A percentile compares a stretch with the other conserved stretches of the same genome.
Evolutionary conservation across 2,888 invertebrate genomes (phyloP).

Genomic region (Colletes collaris): DNA sequence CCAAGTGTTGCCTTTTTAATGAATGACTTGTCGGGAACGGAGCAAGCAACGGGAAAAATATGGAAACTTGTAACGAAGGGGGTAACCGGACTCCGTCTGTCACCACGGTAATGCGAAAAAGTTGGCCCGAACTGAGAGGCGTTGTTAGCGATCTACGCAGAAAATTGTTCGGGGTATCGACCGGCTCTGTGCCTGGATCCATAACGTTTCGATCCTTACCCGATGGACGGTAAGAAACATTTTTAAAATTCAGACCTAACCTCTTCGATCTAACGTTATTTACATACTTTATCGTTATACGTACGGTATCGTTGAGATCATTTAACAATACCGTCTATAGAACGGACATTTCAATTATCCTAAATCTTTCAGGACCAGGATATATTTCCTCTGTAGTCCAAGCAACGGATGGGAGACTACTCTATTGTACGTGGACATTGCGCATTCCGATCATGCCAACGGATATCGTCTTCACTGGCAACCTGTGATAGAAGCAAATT

Average conservation of each 20-base stretch:
- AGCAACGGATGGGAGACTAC: slow-evolving; percentile 96
- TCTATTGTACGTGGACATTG: slow-evolving; percentile 93
- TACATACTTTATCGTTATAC: background rate
- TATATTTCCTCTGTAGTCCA: slow-evolving; percentile 95
- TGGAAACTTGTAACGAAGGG: slow-evolving; percentile 72
- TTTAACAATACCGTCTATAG: background rate
- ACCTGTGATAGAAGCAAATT: slow-evolving; percentile 91
- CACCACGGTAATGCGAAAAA: slow-evolving; percentile 74
- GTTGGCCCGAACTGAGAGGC: slow-evolving; percentile 92
- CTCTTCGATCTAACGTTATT: background rate
- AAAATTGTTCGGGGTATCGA: slow-evolving; percentile 90
- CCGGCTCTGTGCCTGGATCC: slow-evolving; percentile 90
- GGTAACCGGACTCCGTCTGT: slow-evolving; percentile 57
- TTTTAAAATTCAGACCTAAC: slow-evolving; percentile 26
- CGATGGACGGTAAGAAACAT: slow-evolving; percentile 85
- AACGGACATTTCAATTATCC: background rate
- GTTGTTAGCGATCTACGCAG: slow-evolving; percentile 92
- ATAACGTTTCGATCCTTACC: slow-evolving; percentile 91
- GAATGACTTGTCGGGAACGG: slow-evolving; percentile 50
- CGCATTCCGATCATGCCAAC: slow-evolving; percentile 85
- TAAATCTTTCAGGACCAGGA: slow-evolving; percentile 86
- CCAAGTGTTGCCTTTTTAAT: slow-evolving; percentile 32
- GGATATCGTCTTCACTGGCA: slow-evolving; percentile 90
- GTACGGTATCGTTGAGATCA: background rate
- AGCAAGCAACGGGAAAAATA: slow-evolving; percentile 45